Evolutionary conservation across 2,113 vertebrate genomes (phyloP).

Genomic region (Aplodontia rufa): DNA sequence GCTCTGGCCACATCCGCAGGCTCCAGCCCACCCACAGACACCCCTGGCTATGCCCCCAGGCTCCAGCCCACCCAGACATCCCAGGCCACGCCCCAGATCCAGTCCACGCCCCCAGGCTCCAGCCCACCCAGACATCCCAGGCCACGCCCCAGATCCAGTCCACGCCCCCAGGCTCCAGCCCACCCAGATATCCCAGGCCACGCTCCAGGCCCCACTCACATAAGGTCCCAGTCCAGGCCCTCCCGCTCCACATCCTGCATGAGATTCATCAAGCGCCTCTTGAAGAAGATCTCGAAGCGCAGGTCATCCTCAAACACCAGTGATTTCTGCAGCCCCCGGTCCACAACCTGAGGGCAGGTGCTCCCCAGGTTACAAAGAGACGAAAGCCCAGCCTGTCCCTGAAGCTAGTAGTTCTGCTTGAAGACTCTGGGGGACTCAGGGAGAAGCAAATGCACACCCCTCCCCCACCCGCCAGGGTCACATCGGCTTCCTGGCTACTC

Average conservation of each 20-base stretch:
- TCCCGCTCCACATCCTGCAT: constrained; percentile 89
- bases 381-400: neutral
- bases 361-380: neutral
- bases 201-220: constrained; percentile 82
- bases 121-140: no score
- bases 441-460: neutral
- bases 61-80: rapidly evolving
- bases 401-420: neutral
- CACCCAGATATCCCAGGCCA: neutral
- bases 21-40: neutral
- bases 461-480: no score
- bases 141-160: no score
- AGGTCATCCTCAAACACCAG: constrained; percentile 95
- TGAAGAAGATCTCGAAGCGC: constrained; percentile 96
- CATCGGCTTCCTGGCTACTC: neutral
- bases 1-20: neutral
- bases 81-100: rapidly evolving
- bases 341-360: constrained; percentile 84
- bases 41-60: neutral
- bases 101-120: no score
- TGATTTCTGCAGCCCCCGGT: constrained; percentile 84
- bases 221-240: constrained; percentile 92
- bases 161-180: neutral
- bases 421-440: neutral
- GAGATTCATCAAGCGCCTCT: constrained; percentile 91